Evolutionary conservation across 2,113 vertebrate species (phyloP).

Genomic region (Empidonax traillii): DNA sequence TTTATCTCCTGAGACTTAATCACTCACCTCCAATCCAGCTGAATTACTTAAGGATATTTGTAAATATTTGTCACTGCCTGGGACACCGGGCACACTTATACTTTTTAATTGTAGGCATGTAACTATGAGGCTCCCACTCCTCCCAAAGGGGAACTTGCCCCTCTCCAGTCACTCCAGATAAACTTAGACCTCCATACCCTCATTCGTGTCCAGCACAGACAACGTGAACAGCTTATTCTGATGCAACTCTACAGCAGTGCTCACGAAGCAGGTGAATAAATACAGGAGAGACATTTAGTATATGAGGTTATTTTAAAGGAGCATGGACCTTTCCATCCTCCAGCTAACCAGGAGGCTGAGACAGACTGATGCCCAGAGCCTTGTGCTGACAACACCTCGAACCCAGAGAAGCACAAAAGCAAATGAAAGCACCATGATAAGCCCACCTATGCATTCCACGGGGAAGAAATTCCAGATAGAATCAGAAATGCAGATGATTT

Average conservation of each 20-base stretch:
- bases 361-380: background rate
- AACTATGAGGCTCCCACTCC: background rate
- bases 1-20: background rate
- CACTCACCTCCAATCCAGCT: background rate
- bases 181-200: background rate
- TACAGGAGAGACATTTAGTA: background rate
- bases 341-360: accelerated
- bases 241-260: background rate
- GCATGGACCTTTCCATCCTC: background rate
- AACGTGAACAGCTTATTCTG: background rate
- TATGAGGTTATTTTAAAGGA: background rate
- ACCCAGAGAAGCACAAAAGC: background rate
- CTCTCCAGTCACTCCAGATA: background rate
- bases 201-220: background rate
- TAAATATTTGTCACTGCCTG: background rate
- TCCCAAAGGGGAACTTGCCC: background rate
- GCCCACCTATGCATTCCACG: background rate
- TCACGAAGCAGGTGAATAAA: background rate
- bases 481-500: background rate
- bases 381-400: background rate
- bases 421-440: background rate
- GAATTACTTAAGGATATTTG: background rate
- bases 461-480: background rate
- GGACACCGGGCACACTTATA: background rate
- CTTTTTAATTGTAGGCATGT: background rate